phyloP scores from a whole-genome alignment of 2,113 vertebrate genomes.

The Prunella himalayana region DNA sequence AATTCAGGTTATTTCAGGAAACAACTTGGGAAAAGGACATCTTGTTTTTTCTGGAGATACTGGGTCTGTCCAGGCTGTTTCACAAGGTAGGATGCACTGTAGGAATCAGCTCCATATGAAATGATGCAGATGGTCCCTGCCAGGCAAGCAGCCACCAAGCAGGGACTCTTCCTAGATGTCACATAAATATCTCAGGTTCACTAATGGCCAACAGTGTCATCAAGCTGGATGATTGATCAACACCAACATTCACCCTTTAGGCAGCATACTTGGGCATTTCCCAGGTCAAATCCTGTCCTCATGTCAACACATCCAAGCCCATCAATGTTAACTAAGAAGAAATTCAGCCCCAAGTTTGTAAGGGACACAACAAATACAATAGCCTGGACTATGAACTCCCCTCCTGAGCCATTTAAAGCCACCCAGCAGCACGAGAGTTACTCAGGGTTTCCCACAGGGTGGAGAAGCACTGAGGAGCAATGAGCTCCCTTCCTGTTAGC shows the following conservation, averaged over 20 bases:
- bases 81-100: neutral
- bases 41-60: neutral
- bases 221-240: neutral
- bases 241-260: neutral
- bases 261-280: rapidly evolving
- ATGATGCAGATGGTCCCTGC: rapidly evolving
- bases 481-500: neutral
- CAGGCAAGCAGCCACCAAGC: neutral
- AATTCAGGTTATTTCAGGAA: neutral
- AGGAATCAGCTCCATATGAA: neutral
- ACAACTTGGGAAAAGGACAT: neutral
- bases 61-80: neutral
- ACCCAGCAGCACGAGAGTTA: neutral
- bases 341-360: neutral
- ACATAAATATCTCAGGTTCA: neutral
- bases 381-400: neutral
- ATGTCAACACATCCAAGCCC: neutral
- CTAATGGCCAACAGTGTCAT: rapidly evolving
- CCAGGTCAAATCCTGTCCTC: neutral
- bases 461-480: neutral
- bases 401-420: neutral
- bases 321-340: neutral
- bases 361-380: neutral
- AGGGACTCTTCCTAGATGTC: neutral
- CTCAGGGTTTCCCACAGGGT: neutral